Conservation (phyloP, 2,113 vertebrate genomes). For the Gymnogyps californianus region DNA sequence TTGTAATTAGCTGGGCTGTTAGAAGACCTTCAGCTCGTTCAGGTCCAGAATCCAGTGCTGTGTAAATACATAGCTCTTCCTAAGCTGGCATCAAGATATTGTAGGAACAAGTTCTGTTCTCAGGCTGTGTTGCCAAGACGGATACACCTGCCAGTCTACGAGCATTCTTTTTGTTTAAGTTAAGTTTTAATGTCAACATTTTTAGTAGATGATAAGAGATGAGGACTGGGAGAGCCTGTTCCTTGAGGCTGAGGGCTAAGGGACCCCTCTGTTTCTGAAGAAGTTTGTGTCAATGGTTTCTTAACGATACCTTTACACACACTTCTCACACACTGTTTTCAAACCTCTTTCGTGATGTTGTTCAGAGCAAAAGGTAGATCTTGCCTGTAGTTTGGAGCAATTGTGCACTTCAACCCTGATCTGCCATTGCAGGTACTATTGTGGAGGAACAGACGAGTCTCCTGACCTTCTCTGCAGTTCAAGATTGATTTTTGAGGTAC, state of each 20-base stretch:
- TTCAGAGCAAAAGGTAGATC: not conserved
- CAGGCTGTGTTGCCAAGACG: not conserved
- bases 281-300: not conserved
- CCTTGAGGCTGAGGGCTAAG: not conserved
- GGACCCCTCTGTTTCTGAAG: not conserved
- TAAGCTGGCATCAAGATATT: not conserved
- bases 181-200: not conserved
- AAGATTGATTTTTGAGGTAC: not conserved
- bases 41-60: not conserved
- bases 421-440: not conserved
- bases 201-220: slow-evolving; percentile 10
- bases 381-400: not conserved
- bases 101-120: not conserved
- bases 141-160: not conserved
- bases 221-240: not conserved
- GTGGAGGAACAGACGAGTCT: not conserved
- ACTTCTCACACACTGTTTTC: not conserved
- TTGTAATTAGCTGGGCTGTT: not conserved
- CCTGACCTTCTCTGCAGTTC: not conserved
- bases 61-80: not conserved
- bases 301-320: not conserved
- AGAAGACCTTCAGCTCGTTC: slow-evolving; percentile 2
- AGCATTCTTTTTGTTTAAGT: slow-evolving; percentile 5
- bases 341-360: accelerated
- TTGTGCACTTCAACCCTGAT: not conserved